phyloP scores from a whole-genome alignment of 2,888 invertebrate species.

The Chloroclysta siterata region DNA sequence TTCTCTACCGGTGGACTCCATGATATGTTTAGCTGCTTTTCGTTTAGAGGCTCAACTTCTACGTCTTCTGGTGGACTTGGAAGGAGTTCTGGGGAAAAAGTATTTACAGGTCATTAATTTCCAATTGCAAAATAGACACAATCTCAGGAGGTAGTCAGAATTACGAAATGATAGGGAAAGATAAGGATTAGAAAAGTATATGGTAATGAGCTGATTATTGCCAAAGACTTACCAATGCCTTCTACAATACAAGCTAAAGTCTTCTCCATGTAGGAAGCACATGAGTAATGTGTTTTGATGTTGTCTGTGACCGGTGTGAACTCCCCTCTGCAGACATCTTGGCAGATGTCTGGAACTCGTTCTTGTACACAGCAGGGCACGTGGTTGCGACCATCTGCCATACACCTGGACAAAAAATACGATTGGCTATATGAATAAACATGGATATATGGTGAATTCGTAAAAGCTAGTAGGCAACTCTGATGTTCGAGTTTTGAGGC shows the following conservation, averaged over 20 bases:
- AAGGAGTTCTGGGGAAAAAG: constrained; percentile 84
- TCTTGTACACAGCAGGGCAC: constrained; percentile 93
- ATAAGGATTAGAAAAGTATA: background rate
- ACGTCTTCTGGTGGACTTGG: constrained; percentile 91
- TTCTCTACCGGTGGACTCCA: constrained; percentile 89
- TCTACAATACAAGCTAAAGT: constrained; percentile 93
- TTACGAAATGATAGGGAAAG: no score
- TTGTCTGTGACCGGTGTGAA: constrained; percentile 93
- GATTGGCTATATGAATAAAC: background rate
- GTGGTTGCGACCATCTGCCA: constrained; percentile 93
- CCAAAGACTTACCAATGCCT: constrained; percentile 85
- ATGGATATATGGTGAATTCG: background rate
- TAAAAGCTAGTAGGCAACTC: background rate
- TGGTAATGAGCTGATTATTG: background rate
- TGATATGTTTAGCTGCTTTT: constrained; percentile 88
- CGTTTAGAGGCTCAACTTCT: constrained; percentile 89
- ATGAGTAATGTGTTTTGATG: constrained; percentile 93
- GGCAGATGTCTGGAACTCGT: constrained; percentile 92
- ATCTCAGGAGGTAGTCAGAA: no score
- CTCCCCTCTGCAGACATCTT: constrained; percentile 93
- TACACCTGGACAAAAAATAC: constrained; percentile 75
- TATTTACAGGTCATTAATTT: background rate
- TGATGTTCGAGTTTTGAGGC: background rate
- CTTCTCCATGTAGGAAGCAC: constrained; percentile 92
- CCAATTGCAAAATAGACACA: background rate